Base-by-base conservation (phyloP, 2,888 invertebrate genomes). In the Metallyticus violacea region DNA sequence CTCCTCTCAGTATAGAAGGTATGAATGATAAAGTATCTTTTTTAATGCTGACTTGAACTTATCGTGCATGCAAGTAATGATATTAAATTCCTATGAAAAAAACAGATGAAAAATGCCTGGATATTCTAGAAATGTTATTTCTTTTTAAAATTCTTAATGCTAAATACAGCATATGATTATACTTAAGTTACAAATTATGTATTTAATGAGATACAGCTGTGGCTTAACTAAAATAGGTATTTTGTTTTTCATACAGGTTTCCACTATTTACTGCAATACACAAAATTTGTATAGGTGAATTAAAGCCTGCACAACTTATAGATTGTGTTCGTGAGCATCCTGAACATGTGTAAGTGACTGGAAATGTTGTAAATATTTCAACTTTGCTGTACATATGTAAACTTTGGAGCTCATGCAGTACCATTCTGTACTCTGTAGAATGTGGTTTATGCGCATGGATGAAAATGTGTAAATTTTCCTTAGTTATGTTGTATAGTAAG, bases 241-340 rank as follows among this genome's bases (percentile, higher is more conserved):
- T n/a, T n/a, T n/a, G n/a, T n/a, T 86, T 89, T 88, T 89, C 88
- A 93, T 93, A 26, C 93, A 98, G 98, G 91, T 99, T 99, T 92
- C 99, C 99, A 0, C 93, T 99, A 84, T 99, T 99, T 92, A 98
- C 97, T 62, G 97, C 99, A 79, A 97, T 99, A 89, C 98, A 98
- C 93, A 95, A 95, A 91, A 99, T 99, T 91, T 99, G 99, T 92
- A 94, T 94, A 88, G 97, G 97, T 88, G 95, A 97, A 91, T 91
- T 98, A 90, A 94, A 95, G 90, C 95, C 98, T 2, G 92, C 92
- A 85, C 95, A 97, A 90, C 95, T 99, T 92, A 97, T 99, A 90
- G 96, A 97, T 91, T 97, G 97, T 93, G 96, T 99, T 92, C 96
- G 97, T 92, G 95, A 96, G 91, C 99, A 99, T 92, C 99, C 99